A percentile compares a stretch with the other conserved stretches of the same genome.
Conservation (phyloP, 2,113 vertebrate genomes). For the Proteles cristata region DNA sequence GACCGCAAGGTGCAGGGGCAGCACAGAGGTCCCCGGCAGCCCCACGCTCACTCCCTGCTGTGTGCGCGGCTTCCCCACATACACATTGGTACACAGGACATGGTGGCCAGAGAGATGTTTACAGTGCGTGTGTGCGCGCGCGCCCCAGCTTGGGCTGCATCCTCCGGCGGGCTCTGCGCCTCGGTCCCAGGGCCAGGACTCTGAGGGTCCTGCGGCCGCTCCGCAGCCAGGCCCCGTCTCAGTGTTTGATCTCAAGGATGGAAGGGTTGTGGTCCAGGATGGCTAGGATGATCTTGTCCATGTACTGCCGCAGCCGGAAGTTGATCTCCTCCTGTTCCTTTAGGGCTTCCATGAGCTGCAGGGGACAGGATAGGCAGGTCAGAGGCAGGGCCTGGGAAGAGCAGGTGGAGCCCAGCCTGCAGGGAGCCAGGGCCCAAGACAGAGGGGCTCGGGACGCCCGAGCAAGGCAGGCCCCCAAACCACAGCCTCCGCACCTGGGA, state of each 20-base stretch:
- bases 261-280: slow-evolving; percentile 99
- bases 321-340: slow-evolving; percentile 99
- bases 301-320: slow-evolving; percentile 95
- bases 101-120: slow-evolving; percentile 83
- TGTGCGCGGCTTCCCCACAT: slow-evolving; percentile 54
- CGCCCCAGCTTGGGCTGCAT: slow-evolving; percentile 73
- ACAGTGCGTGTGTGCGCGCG: slow-evolving; percentile 81
- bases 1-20: slow-evolving; percentile 83
- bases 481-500: not conserved
- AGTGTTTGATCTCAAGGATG: slow-evolving; percentile 98
- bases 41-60: not conserved
- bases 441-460: not conserved
- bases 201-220: slow-evolving; percentile 52
- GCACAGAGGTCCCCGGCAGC: slow-evolving; percentile 69
- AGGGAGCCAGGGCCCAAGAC: not conserved
- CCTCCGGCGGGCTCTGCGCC: slow-evolving; percentile 75
- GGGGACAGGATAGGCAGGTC: slow-evolving; percentile 52
- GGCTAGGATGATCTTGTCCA: slow-evolving; percentile 99
- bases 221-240: slow-evolving; percentile 72
- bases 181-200: not conserved
- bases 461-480: not conserved
- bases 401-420: not conserved
- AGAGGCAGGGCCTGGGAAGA: not conserved
- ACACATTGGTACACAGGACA: slow-evolving; percentile 63
- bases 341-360: slow-evolving; percentile 97